Percentiles rank a stretch among this genome's conserved stretches.
These are phyloP conservation scores for Etheostoma spectabile DNA, from an alignment of 2,113 vertebrate genomes.

Conservation along the genomic window DNA sequence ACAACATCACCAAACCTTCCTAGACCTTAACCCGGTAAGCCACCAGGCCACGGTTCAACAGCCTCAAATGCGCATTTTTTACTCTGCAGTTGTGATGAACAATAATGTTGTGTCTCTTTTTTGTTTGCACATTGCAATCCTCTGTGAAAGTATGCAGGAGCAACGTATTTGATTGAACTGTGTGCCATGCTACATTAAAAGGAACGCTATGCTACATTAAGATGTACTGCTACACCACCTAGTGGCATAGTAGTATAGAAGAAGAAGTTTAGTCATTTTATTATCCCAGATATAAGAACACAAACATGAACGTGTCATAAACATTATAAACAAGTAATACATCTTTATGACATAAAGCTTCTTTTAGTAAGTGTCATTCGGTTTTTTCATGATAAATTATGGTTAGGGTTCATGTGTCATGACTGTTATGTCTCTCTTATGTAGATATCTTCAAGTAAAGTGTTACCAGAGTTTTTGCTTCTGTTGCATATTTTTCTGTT, in stretches of 20 bases:
- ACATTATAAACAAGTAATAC: no score
- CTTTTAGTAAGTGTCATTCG: no score
- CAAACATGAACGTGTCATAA: no score
- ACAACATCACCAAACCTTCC: conserved; percentile 91
- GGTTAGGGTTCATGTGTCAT: no score
- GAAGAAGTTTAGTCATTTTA: background rate
- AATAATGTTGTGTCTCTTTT: background rate
- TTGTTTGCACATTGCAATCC: background rate
- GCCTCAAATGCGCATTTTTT: background rate
- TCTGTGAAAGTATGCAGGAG: background rate
- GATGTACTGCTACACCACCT: conserved; percentile 42
- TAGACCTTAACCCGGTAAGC: conserved; percentile 94
- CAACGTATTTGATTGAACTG: background rate
- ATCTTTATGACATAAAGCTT: no score
- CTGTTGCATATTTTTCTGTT: background rate
- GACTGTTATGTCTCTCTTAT: no score
- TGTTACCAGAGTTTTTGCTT: no score
- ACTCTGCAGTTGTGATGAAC: background rate
- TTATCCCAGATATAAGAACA: no score
- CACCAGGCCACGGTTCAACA: background rate
- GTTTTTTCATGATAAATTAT: no score
- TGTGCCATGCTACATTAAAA: no score
- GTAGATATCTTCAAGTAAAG: no score
- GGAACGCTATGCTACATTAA: background rate
- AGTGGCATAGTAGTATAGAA: conserved; percentile 26